A percentile compares a stretch with the other conserved stretches of the same genome.
phyloP scores from a whole-genome alignment of 2,888 invertebrate species.

The Tiliacea citrago region DNA sequence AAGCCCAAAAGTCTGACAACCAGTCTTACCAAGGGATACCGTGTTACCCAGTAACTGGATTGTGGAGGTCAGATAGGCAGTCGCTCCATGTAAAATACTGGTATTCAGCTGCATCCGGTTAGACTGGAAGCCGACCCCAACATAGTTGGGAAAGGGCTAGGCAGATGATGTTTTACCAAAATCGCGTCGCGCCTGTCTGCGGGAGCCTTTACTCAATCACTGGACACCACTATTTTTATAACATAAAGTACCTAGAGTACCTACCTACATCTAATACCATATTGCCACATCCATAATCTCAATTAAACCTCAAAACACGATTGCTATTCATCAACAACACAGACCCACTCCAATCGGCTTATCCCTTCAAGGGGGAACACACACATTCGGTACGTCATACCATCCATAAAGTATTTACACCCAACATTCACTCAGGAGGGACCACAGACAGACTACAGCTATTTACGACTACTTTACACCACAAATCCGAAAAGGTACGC shows the following conservation, averaged over 20 bases:
- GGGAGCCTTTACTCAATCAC: not conserved
- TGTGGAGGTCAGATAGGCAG: no score
- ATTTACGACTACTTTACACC: slow-evolving; percentile 66
- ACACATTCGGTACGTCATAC: slow-evolving; percentile 44
- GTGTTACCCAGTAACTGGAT: no score
- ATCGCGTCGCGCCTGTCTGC: no score
- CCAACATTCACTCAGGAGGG: slow-evolving; percentile 55
- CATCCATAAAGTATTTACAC: slow-evolving; percentile 55
- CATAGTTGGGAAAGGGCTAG: no score
- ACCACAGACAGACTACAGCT: slow-evolving; percentile 42
- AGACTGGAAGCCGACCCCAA: no score
- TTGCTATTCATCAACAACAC: slow-evolving; percentile 62
- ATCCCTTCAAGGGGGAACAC: slow-evolving; percentile 48
- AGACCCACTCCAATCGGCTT: slow-evolving; percentile 60
- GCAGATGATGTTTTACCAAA: no score
- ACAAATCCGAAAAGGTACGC: slow-evolving; percentile 70
- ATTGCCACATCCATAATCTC: slow-evolving; percentile 44
- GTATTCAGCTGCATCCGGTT: no score
- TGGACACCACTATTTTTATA: slow-evolving; percentile 1
- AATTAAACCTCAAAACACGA: slow-evolving; percentile 61
- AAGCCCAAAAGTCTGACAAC: no score
- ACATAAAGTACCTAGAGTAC: slow-evolving; percentile 1
- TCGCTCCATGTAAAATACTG: no score
- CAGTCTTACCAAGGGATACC: no score
- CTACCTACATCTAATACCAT: slow-evolving; percentile 20